Evolutionary conservation across 2,113 vertebrate genomes (phyloP).

Genomic region (Haemorhous mexicanus): DNA sequence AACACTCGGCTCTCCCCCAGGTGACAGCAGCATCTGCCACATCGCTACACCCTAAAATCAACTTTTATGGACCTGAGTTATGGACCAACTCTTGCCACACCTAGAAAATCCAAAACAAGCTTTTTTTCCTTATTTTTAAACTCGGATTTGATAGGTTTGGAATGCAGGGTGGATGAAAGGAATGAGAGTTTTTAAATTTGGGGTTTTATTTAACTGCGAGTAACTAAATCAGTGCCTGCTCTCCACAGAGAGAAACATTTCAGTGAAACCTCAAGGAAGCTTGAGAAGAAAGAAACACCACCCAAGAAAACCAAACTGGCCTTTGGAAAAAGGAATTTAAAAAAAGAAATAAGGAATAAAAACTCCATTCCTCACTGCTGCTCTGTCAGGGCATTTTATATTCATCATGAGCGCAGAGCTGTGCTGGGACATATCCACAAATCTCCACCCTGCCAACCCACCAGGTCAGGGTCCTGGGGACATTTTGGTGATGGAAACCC

Average conservation of each 20-base stretch:
- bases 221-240: background rate
- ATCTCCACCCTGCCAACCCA: background rate
- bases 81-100: fast-evolving
- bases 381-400: background rate
- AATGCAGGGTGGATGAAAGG: background rate
- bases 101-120: background rate
- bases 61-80: fast-evolving
- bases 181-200: background rate
- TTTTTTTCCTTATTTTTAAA: background rate
- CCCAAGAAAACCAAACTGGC: background rate
- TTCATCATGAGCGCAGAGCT: fast-evolving
- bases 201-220: background rate
- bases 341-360: background rate
- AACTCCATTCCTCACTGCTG: background rate
- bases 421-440: fast-evolving
- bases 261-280: background rate
- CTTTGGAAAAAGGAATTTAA: background rate
- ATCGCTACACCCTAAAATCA: background rate
- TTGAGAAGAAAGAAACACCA: background rate
- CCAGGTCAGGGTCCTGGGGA: fast-evolving
- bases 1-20: fast-evolving
- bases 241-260: background rate
- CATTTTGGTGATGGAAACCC: background rate
- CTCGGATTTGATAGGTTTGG: background rate
- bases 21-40: background rate